These are phyloP conservation scores for Hypsopygia costalis DNA, from an alignment of 2,888 invertebrate species.

Conservation along the genomic window DNA sequence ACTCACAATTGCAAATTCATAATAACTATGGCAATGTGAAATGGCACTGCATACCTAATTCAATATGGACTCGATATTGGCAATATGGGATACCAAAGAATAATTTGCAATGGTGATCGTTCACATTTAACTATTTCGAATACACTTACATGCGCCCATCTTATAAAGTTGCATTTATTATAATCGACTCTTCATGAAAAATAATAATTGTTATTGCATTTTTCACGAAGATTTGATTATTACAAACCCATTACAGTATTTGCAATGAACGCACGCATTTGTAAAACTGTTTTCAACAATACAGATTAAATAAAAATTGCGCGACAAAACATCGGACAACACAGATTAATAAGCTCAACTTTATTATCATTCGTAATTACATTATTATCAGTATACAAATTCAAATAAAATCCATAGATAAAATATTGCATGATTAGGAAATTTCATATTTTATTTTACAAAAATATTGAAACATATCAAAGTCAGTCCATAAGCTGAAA, in stretches of 20 bases:
- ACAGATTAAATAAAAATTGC: constrained; percentile 42
- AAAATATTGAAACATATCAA: constrained; percentile 61
- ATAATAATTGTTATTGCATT: no score
- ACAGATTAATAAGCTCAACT: constrained; percentile 57
- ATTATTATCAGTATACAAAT: constrained; percentile 19
- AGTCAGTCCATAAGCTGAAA: constrained; percentile 58
- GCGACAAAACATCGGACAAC: constrained; percentile 47
- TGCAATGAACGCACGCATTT: neutral
- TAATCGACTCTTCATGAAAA: no score
- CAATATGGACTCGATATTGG: constrained; percentile 31
- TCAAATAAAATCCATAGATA: constrained; percentile 33
- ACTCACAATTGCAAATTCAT: constrained; percentile 39
- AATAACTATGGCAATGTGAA: constrained; percentile 27
- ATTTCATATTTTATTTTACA: constrained; percentile 41
- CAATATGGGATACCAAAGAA: constrained; percentile 33
- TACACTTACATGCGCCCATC: no score
- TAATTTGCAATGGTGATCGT: constrained; percentile 26
- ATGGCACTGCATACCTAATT: constrained; percentile 38
- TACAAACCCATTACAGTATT: no score
- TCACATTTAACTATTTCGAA: no score
- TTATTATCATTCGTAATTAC: constrained; percentile 35
- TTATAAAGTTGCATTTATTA: no score
- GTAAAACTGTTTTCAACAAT: constrained; percentile 22
- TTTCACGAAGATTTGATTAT: no score
- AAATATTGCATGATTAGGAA: constrained; percentile 44